Evolutionary conservation across 2,888 invertebrate genomes (phyloP), one percentile per base, ranked within the genome.

Genomic region (Gastracanthus pulcherrimus): DNA sequence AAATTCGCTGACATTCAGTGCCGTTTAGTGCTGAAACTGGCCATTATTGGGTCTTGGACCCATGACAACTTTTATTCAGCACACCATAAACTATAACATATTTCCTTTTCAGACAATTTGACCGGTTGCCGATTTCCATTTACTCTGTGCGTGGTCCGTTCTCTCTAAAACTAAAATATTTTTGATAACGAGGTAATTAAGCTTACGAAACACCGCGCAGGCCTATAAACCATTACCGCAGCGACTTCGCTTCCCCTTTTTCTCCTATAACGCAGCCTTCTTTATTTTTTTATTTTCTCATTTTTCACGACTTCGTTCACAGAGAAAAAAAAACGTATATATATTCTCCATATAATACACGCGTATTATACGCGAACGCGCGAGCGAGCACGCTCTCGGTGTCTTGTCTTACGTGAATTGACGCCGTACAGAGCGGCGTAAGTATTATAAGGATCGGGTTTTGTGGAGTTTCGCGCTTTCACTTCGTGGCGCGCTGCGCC

Each of bases 391-490:
- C 36, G n/a, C 19, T 23, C 16, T 26, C 2, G 34, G 51, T n/a
- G n/a, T n/a, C n/a, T n/a, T n/a, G n/a, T 55, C 34, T 55, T 55
- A 38, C 55, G 70, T 55, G 70, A 71, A 19, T 19, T 41, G 16
- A 34, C 62, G 62, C 6, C 62, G 62, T n/a, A n/a, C n/a, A n/a
- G n/a, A 55, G 16, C 66, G 23, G 38, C 38, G 64, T 9, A 41
- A 16, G 66, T 34, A 38, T 62, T 75, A 38, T 11, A 67, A 79
- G 58, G 41, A 67, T 67, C 67, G 51, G 19, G 67, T 70, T 74
- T 67, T 48, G 75, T 55, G 38, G n/a, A 80, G 76, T 81, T 67
- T 81, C 67, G 76, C 81, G 81, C 81, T 81, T 81, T 81, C 81
- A 81, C 81, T 81, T 76, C 64, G 58, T 29, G 58, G n/a, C 31